phyloP scores from a whole-genome alignment of 2,888 invertebrate genomes.

The Mechanitis mazaeus region DNA sequence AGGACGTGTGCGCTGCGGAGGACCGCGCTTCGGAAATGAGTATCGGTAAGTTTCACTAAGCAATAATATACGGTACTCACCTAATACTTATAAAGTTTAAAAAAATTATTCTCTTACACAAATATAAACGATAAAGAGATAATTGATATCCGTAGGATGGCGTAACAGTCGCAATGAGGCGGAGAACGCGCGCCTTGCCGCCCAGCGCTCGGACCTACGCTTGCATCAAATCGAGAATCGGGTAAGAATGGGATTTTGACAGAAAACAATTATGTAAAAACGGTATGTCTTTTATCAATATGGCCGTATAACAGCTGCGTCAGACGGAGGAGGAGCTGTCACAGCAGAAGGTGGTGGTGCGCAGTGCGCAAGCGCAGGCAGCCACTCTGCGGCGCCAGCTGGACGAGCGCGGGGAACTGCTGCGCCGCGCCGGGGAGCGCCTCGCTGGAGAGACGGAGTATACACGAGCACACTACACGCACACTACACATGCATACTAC shows the following conservation, averaged over 20 bases:
- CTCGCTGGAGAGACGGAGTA: conserved; percentile 13
- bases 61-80: not conserved
- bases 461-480: not conserved
- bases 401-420: conserved; percentile 38
- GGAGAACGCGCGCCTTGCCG: conserved; percentile 48
- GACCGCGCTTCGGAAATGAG: conserved; percentile 64
- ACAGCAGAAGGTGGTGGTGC: conserved; percentile 48
- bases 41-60: conserved; percentile 42
- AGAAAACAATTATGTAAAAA: not conserved
- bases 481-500: not conserved
- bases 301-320: conserved; percentile 37
- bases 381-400: conserved; percentile 40
- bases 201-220: conserved; percentile 37
- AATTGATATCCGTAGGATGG: conserved; percentile 44
- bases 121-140: not conserved
- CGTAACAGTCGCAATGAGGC: conserved; percentile 65
- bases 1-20: conserved; percentile 60
- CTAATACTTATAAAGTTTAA: too few relatives aligned
- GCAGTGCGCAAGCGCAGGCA: conserved; percentile 44
- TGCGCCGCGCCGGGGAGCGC: not conserved
- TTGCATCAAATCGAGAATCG: conserved; percentile 18
- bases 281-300: not conserved
- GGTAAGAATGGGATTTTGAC: conserved; percentile 32
- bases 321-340: conserved; percentile 51
- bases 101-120: not conserved